These are phyloP conservation scores for Centruroides vittatus DNA, from an alignment of 1,140 invertebrate genomes.

Conservation along the genomic window DNA sequence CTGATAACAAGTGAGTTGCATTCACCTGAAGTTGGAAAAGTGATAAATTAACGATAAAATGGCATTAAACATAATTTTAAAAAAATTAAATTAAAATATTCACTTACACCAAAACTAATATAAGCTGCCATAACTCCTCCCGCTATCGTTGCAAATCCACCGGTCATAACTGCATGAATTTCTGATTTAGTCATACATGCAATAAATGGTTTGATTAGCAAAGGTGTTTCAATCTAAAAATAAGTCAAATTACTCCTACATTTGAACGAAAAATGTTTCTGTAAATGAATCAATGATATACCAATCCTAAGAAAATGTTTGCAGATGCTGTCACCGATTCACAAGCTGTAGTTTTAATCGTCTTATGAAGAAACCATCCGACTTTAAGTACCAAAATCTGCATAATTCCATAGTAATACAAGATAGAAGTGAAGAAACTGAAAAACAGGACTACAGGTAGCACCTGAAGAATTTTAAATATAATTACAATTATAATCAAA, in stretches of 20 bases:
- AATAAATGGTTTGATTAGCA: slow-evolving; percentile 72
- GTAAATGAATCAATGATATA: slow-evolving; percentile 29
- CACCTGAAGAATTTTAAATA: slow-evolving; percentile 34
- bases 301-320: slow-evolving; percentile 78
- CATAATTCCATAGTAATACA: slow-evolving; percentile 77
- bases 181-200: slow-evolving; percentile 66
- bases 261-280: neutral
- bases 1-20: slow-evolving; percentile 47
- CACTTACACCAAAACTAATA: slow-evolving; percentile 62
- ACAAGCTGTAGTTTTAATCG: slow-evolving; percentile 72
- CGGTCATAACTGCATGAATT: slow-evolving; percentile 82
- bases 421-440: slow-evolving; percentile 69
- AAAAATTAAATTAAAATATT: too few species aligned
- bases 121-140: slow-evolving; percentile 85
- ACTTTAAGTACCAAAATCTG: slow-evolving; percentile 75
- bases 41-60: too few species aligned
- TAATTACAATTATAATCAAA: too few species aligned
- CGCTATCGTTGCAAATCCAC: slow-evolving; percentile 85
- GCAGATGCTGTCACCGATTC: slow-evolving; percentile 48
- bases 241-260: neutral
- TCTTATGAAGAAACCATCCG: slow-evolving; percentile 52
- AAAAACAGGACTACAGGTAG: slow-evolving; percentile 82
- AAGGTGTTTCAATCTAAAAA: slow-evolving; percentile 62
- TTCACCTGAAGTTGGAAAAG: neutral
- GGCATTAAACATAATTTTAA: too few species aligned